Evolutionary conservation across 2,797 vertebrate species (phyloP).

Genomic region (Melanotaenia boesemani): DNA sequence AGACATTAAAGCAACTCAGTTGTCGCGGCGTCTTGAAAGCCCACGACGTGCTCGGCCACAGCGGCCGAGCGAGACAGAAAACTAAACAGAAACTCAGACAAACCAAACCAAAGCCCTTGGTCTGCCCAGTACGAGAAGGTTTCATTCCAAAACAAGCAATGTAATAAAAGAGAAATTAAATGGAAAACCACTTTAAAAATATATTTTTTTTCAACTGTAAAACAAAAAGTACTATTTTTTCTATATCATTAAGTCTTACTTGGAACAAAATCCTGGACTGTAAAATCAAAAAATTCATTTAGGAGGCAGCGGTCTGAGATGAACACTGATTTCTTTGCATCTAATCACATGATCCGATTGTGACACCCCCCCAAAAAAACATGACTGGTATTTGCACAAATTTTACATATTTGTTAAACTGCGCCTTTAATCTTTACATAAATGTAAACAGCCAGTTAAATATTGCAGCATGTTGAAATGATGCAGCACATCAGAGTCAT

Average conservation of each 20-base stretch:
- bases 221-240: background rate
- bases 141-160: slow-evolving; percentile 26
- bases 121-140: slow-evolving; percentile 58
- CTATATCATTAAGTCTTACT: background rate
- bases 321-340: background rate
- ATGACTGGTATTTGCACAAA: background rate
- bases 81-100: slow-evolving; percentile 6
- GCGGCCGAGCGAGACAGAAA: background rate
- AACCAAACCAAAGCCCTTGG: slow-evolving; percentile 28
- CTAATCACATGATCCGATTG: background rate
- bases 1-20: slow-evolving; percentile 51
- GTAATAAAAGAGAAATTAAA: background rate
- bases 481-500: too few relatives aligned
- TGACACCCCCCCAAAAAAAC: background rate
- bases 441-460: background rate
- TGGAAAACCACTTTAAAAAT: background rate
- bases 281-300: background rate
- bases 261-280: background rate
- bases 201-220: background rate
- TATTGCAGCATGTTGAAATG: background rate
- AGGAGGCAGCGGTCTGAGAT: background rate
- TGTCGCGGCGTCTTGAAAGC: slow-evolving; percentile 12
- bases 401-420: background rate
- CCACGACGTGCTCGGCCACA: background rate
- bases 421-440: background rate